These are phyloP conservation scores for Stegana nigrithorax DNA, from an alignment of 2,888 invertebrate genomes.

Conservation along the genomic window DNA sequence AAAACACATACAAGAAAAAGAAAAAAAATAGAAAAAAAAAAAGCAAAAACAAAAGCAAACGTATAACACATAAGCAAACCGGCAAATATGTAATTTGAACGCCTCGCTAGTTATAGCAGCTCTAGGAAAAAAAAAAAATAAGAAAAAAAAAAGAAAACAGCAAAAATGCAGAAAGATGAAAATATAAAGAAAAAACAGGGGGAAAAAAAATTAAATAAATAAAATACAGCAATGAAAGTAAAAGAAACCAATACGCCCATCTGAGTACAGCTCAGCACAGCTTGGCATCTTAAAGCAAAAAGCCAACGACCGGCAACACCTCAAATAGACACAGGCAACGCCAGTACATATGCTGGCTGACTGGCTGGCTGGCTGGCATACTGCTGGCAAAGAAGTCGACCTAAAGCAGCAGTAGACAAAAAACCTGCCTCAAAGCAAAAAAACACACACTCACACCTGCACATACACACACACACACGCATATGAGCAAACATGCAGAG, in stretches of 20 bases:
- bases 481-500: background rate
- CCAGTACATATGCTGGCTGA: constrained; percentile 22
- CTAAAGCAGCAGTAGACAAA: constrained; percentile 3
- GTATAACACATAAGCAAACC: constrained; percentile 5
- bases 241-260: constrained; percentile 54
- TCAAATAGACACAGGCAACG: constrained; percentile 1
- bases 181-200: background rate
- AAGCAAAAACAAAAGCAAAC: background rate
- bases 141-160: background rate
- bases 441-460: background rate
- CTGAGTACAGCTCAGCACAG: constrained; percentile 12
- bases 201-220: background rate
- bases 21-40: background rate
- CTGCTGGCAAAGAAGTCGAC: background rate
- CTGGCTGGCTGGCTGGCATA: background rate
- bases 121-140: constrained; percentile 32
- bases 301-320: constrained; percentile 48
- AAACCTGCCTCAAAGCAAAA: constrained; percentile 28
- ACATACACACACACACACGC: background rate
- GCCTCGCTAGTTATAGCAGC: constrained; percentile 45
- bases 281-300: constrained; percentile 35
- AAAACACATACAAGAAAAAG: background rate
- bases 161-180: background rate
- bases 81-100: constrained; percentile 52
- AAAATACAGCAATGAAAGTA: background rate